Base-by-base conservation (phyloP, 2,888 invertebrate genomes). In the Limenitis arthemis region DNA sequence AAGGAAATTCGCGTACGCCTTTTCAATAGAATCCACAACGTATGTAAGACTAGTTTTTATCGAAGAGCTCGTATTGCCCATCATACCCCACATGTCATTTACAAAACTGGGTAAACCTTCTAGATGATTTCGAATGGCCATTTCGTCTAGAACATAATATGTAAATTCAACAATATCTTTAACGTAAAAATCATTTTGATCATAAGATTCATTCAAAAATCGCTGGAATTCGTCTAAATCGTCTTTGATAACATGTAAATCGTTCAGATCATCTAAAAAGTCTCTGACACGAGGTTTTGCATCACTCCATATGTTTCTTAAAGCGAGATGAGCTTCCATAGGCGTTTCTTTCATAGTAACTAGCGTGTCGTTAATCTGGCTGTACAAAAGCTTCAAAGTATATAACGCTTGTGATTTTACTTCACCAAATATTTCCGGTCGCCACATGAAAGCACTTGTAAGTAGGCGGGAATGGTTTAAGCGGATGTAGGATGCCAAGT, bases 381-480 rank as follows among this genome's bases (percentile, higher is more conserved):
- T 56, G 59, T 87, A 87, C 6, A 87, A 39, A n/a, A 78, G 63
- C 58, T 79, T 86, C 0, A 87, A 54, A 0, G 73, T 58, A 43
- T 72, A 73, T 0, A 81, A 69, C 0, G 76, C 75, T 39, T 76
- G 71, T 0, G 77, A 66, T 61, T 79, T 85, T 0, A 86, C 68
- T 64, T 87, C 86, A 49, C 75, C 66, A 64, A 89, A 91, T 29
- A 95, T 89, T 60, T 92, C 89, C 0, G 94, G 94, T 28, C 94
- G 87, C 95, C 95, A 96, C 53, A 89, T 86, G 28, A 95, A 79
- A n/a, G 89, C 90, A 54, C 94, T 94, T 1, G 94, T 94, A 9
- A 96, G 85, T 1, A 95, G 83, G 36, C 94, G 88, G 0, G 95
- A 95, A 70, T 95, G 95, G 78, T 96, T 96, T 61, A 96, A 88